A percentile compares a stretch with the other conserved stretches of the same genome.
Evolutionary conservation across 2,797 vertebrate species (phyloP).

Genomic region (Tenualosa thibaudeaui): DNA sequence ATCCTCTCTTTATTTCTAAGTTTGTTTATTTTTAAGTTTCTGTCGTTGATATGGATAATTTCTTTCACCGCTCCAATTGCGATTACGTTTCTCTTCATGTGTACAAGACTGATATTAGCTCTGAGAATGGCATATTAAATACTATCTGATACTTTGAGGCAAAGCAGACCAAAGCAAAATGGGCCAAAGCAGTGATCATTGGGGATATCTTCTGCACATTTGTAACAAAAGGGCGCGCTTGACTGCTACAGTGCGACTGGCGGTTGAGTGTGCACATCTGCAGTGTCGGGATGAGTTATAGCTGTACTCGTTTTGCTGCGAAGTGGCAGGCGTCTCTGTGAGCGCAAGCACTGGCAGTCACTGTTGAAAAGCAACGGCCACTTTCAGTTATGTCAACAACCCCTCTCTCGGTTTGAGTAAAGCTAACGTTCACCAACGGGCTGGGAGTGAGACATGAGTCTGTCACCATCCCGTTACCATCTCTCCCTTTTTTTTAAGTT

Average conservation of each 20-base stretch:
- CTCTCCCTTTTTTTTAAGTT: constrained; percentile 43
- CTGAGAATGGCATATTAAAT: constrained; percentile 15
- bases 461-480: constrained; percentile 52
- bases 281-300: constrained; percentile 20
- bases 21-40: neutral
- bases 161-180: constrained; percentile 23
- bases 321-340: constrained; percentile 18
- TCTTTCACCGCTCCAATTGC: neutral
- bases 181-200: neutral
- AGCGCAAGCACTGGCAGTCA: constrained; percentile 46
- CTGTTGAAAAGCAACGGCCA: constrained; percentile 76
- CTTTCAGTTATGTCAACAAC: constrained; percentile 72
- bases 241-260: constrained; percentile 1
- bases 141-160: constrained; percentile 37
- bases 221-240: constrained; percentile 19
- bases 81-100: constrained; percentile 20
- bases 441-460: constrained; percentile 52
- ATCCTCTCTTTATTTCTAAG: neutral
- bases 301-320: constrained; percentile 16
- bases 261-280: constrained; percentile 19
- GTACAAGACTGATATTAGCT: constrained; percentile 26
- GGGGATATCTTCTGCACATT: neutral
- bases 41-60: neutral
- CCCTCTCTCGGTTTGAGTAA: constrained; percentile 72
- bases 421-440: constrained; percentile 48